Evolutionary conservation across 2,797 vertebrate species (phyloP).

Genomic region (Syngnathus rostellatus): DNA sequence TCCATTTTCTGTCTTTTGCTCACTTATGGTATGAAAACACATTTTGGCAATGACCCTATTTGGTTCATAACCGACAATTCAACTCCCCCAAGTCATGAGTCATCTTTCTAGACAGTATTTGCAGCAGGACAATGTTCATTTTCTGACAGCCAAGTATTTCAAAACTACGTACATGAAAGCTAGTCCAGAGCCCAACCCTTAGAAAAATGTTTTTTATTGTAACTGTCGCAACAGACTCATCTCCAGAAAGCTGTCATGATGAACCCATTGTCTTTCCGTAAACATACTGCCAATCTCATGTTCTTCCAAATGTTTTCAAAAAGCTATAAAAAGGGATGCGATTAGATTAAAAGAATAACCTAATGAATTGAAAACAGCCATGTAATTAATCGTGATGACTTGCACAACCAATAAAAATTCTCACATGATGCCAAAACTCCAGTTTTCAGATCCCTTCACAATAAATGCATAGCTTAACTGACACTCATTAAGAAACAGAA

Average conservation of each 20-base stretch:
- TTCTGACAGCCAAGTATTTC: not conserved
- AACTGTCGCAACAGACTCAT: not conserved
- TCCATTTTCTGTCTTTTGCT: not conserved
- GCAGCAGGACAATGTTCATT: constrained; percentile 1
- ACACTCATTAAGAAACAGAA: too few relatives aligned
- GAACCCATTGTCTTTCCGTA: not conserved
- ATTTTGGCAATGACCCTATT: not conserved
- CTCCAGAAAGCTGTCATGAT: not conserved
- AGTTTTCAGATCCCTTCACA: too few relatives aligned
- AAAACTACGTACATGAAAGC: not conserved
- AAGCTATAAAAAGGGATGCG: not conserved
- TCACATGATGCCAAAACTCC: too few relatives aligned
- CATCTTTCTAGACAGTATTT: not conserved
- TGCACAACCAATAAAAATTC: too few relatives aligned
- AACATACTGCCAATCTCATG: not conserved
- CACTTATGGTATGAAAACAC: not conserved
- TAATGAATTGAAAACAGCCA: too few relatives aligned
- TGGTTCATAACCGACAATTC: not conserved
- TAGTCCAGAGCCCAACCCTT: not conserved
- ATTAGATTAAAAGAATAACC: not conserved
- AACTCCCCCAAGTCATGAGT: not conserved
- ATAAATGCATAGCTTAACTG: too few relatives aligned
- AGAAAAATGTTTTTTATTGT: not conserved
- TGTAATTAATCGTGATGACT: too few relatives aligned
- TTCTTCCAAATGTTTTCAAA: not conserved